phyloP scores from a whole-genome alignment of 2,113 vertebrate genomes.

The Ceuthmochares aereus region DNA sequence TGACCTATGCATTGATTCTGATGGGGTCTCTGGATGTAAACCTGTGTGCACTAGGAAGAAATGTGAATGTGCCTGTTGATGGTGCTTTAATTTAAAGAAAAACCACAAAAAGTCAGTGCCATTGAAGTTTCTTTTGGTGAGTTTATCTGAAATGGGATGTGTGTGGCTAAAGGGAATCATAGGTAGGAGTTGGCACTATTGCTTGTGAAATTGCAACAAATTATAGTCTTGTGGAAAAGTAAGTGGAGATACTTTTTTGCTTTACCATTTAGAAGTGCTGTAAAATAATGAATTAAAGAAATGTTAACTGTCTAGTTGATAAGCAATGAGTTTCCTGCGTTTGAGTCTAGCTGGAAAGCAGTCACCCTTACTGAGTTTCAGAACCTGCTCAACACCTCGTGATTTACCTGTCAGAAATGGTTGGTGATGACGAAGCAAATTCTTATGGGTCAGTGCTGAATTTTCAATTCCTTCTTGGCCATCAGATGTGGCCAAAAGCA shows the following conservation, averaged over 20 bases:
- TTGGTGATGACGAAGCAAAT: neutral
- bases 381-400: neutral
- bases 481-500: neutral
- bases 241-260: neutral
- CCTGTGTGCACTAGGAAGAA: neutral
- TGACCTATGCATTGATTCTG: conserved; percentile 55
- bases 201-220: neutral
- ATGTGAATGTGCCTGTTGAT: conserved; percentile 13
- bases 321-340: neutral
- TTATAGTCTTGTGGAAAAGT: neutral
- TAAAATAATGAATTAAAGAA: neutral
- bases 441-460: neutral
- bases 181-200: neutral
- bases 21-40: neutral
- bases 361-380: neutral
- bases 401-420: neutral
- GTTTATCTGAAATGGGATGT: neutral
- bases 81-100: conserved; percentile 32
- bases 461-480: neutral
- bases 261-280: neutral
- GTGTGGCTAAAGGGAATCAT: neutral
- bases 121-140: conserved; percentile 3
- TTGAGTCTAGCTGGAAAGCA: neutral
- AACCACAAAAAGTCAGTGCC: neutral
- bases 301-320: neutral